These are phyloP conservation scores for Zaprionus taronus DNA, from an alignment of 1,140 invertebrate genomes.

Conservation along the genomic window DNA sequence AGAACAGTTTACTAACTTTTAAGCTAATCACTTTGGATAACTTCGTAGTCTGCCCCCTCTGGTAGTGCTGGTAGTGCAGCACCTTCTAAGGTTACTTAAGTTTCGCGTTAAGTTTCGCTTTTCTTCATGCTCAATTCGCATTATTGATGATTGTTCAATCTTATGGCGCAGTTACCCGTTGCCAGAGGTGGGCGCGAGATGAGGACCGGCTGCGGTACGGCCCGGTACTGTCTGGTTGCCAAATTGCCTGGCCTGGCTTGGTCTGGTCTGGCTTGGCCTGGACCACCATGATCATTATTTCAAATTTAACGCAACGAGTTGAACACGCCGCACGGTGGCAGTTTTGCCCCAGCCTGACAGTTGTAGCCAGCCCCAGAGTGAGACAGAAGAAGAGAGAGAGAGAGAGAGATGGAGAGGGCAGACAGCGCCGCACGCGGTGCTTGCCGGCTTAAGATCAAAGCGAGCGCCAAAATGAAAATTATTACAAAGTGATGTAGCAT, in stretches of 20 bases:
- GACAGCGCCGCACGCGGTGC: constrained; percentile 58
- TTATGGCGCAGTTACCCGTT: constrained; percentile 29
- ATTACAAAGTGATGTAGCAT: constrained; percentile 84
- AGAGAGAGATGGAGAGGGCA: constrained; percentile 22
- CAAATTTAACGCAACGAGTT: constrained; percentile 63
- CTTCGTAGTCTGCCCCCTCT: background rate
- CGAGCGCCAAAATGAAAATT: constrained; percentile 84
- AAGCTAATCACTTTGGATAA: background rate
- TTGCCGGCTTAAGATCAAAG: constrained; percentile 80
- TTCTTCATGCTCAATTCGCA: constrained; percentile 59
- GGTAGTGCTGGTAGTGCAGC: background rate
- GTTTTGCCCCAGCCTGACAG: constrained; percentile 49
- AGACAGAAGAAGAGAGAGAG: background rate
- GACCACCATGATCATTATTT: constrained; percentile 69
- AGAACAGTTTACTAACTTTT: background rate
- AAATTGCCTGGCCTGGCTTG: constrained; percentile 32
- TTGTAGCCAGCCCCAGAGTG: background rate
- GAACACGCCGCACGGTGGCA: constrained; percentile 73
- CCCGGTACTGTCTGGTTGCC: constrained; percentile 43
- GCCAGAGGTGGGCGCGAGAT: background rate
- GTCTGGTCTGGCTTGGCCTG: background rate
- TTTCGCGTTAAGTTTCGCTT: constrained; percentile 23
- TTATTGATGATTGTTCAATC: constrained; percentile 75
- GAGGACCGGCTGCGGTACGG: constrained; percentile 8
- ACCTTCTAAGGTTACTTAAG: background rate